Conservation (phyloP, 1,140 invertebrate species). For the Drosophila lacertosa region DNA sequence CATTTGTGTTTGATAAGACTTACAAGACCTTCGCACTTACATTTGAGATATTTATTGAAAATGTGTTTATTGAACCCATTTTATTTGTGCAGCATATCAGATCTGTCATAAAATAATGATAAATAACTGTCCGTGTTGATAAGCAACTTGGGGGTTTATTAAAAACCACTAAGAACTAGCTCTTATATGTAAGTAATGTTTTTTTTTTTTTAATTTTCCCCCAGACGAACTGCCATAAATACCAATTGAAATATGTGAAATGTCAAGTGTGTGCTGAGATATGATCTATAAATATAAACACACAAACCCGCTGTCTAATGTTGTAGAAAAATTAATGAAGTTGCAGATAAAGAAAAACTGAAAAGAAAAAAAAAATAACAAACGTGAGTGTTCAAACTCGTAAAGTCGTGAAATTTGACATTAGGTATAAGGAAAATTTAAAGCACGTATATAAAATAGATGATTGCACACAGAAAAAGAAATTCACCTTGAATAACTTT, state of each 20-base stretch:
- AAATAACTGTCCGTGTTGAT: constrained; percentile 20
- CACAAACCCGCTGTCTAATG: constrained; percentile 1
- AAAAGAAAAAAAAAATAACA: neutral
- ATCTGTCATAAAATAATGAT: constrained; percentile 20
- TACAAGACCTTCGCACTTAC: neutral
- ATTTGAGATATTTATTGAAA: constrained; percentile 21
- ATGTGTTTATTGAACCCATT: constrained; percentile 42
- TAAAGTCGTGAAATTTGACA: constrained; percentile 1
- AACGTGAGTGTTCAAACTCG: neutral
- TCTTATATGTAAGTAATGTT: neutral
- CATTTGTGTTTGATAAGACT: constrained; percentile 14
- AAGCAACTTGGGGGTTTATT: neutral
- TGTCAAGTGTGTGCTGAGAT: constrained; percentile 23
- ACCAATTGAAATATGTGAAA: constrained; percentile 21
- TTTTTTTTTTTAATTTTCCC: neutral
- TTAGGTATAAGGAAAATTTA: neutral
- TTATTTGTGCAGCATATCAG: constrained; percentile 14
- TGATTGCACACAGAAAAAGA: neutral
- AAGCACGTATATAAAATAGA: constrained; percentile 5
- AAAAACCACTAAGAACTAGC: neutral
- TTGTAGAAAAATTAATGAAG: constrained; percentile 5
- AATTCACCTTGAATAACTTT: no score
- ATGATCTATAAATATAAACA: constrained; percentile 19
- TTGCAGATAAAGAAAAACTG: constrained; percentile 15
- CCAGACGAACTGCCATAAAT: constrained; percentile 17